A percentile compares a stretch with the other conserved stretches of the same genome.
phyloP scores from a whole-genome alignment of 2,888 invertebrate species.

The Aplocera efformata region DNA sequence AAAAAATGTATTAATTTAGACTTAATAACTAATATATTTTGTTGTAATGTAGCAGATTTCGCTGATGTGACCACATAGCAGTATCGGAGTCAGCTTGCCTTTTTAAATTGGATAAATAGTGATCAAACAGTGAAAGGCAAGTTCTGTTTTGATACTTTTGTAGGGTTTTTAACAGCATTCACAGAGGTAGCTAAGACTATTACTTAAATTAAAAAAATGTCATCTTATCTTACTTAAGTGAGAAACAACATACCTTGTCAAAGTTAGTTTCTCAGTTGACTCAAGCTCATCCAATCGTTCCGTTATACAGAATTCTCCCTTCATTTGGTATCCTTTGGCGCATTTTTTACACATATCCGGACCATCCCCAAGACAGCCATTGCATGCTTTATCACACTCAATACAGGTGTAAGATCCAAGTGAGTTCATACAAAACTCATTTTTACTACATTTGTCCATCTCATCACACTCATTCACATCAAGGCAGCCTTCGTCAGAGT shows the following conservation, averaged over 20 bases:
- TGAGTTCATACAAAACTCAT: constrained; percentile 93
- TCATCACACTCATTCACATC: constrained; percentile 92
- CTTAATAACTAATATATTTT: too few species aligned
- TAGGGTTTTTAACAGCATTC: too few species aligned
- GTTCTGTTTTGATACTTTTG: too few species aligned
- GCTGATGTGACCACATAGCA: too few species aligned
- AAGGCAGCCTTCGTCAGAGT: constrained; percentile 87
- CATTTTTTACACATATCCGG: constrained; percentile 94
- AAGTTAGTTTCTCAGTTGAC: constrained; percentile 53
- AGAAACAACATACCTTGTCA: constrained; percentile 48
- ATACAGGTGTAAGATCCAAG: constrained; percentile 91
- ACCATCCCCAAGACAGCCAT: constrained; percentile 92
- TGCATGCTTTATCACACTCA: constrained; percentile 91
- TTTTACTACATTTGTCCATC: constrained; percentile 74
- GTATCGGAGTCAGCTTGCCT: too few species aligned
- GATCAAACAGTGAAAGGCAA: too few species aligned
- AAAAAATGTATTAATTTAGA: constrained; percentile 44
- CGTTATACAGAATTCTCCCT: constrained; percentile 89
- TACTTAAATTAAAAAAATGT: too few species aligned
- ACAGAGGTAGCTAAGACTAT: too few species aligned
- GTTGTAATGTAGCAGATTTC: too few species aligned
- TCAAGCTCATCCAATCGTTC: constrained; percentile 64
- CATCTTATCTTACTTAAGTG: constrained; percentile 7
- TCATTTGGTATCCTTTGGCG: constrained; percentile 85
- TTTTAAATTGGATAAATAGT: too few species aligned